phyloP scores from a whole-genome alignment of 2,888 invertebrate genomes.

The Sarcophaga rosellei region DNA sequence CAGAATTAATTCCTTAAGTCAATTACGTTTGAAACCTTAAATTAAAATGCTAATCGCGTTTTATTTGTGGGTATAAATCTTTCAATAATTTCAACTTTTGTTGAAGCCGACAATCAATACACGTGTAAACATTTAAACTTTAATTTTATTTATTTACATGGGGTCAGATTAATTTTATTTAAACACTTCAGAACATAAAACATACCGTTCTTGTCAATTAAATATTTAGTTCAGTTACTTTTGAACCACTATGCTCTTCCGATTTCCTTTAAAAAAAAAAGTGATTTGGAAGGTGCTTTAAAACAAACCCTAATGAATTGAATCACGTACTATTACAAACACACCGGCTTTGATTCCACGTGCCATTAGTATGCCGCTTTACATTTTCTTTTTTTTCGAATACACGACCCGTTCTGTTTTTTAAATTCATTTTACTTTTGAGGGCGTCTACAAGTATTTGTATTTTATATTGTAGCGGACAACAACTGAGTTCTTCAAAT shows the following conservation, averaged over 20 bases:
- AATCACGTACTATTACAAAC: constrained; percentile 21
- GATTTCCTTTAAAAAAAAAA: neutral
- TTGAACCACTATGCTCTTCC: neutral
- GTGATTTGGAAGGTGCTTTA: neutral
- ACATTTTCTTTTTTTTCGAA: neutral
- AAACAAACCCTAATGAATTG: neutral
- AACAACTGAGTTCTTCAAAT: constrained; percentile 11
- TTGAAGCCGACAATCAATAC: neutral
- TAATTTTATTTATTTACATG: neutral
- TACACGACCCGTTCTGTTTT: neutral
- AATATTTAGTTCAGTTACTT: constrained; percentile 21
- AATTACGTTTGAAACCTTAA: too few relatives aligned
- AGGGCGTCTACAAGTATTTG: neutral
- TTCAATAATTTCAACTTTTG: neutral
- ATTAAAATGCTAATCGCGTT: too few relatives aligned
- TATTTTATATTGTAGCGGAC: constrained; percentile 8
- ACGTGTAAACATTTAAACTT: neutral
- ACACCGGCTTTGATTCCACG: constrained; percentile 4
- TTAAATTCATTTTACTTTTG: constrained; percentile 10
- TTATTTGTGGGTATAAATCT: neutral
- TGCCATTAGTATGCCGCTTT: constrained; percentile 27
- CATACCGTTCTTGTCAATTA: neutral
- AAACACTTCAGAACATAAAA: neutral
- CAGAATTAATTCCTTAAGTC: too few relatives aligned
- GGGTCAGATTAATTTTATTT: neutral